Evolutionary conservation across 1,140 invertebrate genomes (phyloP).

Genomic region (Pissodes strobi): DNA sequence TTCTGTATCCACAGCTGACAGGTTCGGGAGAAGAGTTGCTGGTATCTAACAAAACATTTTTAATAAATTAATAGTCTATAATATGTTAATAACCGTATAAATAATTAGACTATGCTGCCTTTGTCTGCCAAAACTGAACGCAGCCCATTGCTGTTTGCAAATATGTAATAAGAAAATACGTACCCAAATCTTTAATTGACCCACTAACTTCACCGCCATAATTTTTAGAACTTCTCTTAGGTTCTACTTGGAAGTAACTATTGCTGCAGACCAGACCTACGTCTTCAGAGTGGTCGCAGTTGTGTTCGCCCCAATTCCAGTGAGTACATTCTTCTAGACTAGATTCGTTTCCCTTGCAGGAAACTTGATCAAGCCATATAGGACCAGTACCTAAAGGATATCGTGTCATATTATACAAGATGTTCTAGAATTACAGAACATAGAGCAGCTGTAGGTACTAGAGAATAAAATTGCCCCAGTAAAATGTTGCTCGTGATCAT

Average conservation of each 20-base stretch:
- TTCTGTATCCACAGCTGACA: slow-evolving; percentile 57
- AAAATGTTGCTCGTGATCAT: too few species aligned
- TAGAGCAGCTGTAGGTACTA: neutral
- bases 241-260: slow-evolving; percentile 1
- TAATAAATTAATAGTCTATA: neutral
- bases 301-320: slow-evolving; percentile 70
- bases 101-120: too few species aligned
- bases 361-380: slow-evolving; percentile 77
- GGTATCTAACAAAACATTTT: neutral
- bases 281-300: slow-evolving; percentile 78
- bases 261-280: slow-evolving; percentile 68
- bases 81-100: neutral
- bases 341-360: slow-evolving; percentile 71
- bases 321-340: slow-evolving; percentile 66
- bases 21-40: slow-evolving; percentile 13
- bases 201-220: neutral
- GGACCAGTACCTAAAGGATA: slow-evolving; percentile 63
- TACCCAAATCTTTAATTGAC: slow-evolving; percentile 13
- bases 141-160: too few species aligned
- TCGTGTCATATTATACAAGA: neutral
- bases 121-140: too few species aligned
- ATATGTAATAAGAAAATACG: too few species aligned
- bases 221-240: slow-evolving; percentile 8
- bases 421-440: neutral
- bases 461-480: neutral